Evolutionary conservation across 92 coral and sea anemone genomes (phyloP).

Genomic region (Parazoanthus darwini): DNA sequence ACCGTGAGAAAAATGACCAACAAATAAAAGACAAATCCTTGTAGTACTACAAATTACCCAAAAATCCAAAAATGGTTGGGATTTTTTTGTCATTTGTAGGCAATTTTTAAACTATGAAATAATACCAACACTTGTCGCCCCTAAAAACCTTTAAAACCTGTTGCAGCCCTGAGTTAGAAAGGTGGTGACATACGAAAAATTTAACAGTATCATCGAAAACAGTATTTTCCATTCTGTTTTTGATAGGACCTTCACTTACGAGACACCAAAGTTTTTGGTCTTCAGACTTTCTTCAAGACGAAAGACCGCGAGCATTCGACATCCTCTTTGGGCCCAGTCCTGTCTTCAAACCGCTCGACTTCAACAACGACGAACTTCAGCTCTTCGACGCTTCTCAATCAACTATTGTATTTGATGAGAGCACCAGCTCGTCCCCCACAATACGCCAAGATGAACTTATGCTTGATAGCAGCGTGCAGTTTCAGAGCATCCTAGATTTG

Average conservation of each 20-base stretch:
- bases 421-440: conserved; percentile 1
- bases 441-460: not conserved
- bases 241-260: conserved; percentile 28
- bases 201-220: not conserved
- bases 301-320: conserved; percentile 61
- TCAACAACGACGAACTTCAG: conserved; percentile 76
- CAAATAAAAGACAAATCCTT: no score
- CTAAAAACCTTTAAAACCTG: no score
- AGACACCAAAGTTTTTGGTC: conserved; percentile 75
- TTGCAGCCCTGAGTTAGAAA: no score
- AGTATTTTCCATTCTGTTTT: not conserved
- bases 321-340: conserved; percentile 73
- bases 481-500: conserved; percentile 83
- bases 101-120: no score
- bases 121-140: no score
- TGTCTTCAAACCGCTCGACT: conserved; percentile 72
- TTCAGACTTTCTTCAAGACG: conserved; percentile 52
- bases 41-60: no score
- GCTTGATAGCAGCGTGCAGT: conserved; percentile 61
- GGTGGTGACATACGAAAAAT: not conserved
- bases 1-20: no score
- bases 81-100: no score
- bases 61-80: no score
- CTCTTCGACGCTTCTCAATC: conserved; percentile 57
- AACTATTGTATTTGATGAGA: not conserved